Conservation (phyloP, 2,888 invertebrate species). For the Tenthredo notha region DNA sequence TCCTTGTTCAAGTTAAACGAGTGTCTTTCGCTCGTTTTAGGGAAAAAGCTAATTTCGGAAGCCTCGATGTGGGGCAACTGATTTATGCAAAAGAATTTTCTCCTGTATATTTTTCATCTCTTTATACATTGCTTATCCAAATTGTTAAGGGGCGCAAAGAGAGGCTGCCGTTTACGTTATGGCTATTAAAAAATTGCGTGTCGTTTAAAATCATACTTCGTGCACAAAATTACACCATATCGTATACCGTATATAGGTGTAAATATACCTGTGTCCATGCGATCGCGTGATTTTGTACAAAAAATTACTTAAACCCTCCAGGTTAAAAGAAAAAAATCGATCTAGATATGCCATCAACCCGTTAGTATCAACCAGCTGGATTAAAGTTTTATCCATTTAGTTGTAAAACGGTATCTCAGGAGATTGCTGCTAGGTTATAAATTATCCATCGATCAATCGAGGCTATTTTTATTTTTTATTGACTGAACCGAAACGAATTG, state of each 20-base stretch:
- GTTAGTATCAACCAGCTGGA: background rate
- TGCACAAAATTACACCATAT: background rate
- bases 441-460: conserved; percentile 10
- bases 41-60: conserved; percentile 44
- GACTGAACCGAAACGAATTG: conserved; percentile 2
- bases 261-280: background rate
- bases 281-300: background rate
- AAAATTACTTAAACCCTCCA: background rate
- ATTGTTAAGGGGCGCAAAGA: background rate
- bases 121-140: conserved; percentile 10
- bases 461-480: conserved; percentile 9
- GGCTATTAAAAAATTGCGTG: conserved; percentile 28
- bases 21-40: conserved; percentile 46
- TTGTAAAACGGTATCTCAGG: background rate
- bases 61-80: conserved; percentile 29
- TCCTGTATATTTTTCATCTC: conserved; percentile 23
- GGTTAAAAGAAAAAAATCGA: background rate
- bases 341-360: background rate
- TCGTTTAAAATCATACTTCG: conserved; percentile 6
- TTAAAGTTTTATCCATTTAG: background rate
- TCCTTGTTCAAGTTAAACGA: conserved; percentile 41
- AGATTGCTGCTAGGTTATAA: background rate
- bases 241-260: background rate
- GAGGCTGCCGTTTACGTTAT: background rate
- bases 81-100: conserved; percentile 43